Percentiles rank a stretch among this genome's conserved stretches.
phyloP scores from a whole-genome alignment of 2,888 invertebrate species.

The Rhaphigaster nebulosa region DNA sequence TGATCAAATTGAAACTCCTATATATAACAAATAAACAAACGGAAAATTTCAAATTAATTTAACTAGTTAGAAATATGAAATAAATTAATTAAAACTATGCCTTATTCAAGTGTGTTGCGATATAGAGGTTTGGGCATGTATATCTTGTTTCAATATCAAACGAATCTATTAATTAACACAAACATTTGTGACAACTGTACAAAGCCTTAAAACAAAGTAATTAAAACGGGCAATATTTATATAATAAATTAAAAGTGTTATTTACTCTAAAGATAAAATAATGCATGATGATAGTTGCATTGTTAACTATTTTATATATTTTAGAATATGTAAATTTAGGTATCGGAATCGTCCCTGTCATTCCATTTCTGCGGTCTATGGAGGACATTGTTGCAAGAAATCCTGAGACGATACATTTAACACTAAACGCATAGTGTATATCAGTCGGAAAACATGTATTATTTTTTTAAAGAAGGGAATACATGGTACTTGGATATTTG shows the following conservation, averaged over 20 bases:
- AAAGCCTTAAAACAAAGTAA: constrained; percentile 3
- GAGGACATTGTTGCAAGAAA: too few relatives aligned
- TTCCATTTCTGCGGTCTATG: too few relatives aligned
- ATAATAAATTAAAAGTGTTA: not conserved
- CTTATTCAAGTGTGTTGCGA: not conserved
- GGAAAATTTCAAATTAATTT: not conserved
- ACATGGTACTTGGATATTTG: too few relatives aligned
- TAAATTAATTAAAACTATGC: not conserved
- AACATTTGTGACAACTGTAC: not conserved
- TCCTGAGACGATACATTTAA: too few relatives aligned
- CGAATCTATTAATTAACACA: not conserved
- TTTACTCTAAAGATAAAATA: too few relatives aligned
- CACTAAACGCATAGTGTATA: too few relatives aligned
- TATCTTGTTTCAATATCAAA: not conserved
- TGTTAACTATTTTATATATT: too few relatives aligned
- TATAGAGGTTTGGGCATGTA: not conserved
- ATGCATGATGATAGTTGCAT: not conserved
- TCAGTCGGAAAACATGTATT: too few relatives aligned
- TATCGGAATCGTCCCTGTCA: too few relatives aligned
- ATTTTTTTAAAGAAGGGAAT: too few relatives aligned
- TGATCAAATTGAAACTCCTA: not conserved
- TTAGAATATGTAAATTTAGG: too few relatives aligned
- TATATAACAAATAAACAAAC: not conserved
- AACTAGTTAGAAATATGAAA: not conserved
- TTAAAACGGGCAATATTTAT: not conserved